Evolutionary conservation across 2,113 vertebrate species (phyloP).

Genomic region (Chrysochloris asiatica): DNA sequence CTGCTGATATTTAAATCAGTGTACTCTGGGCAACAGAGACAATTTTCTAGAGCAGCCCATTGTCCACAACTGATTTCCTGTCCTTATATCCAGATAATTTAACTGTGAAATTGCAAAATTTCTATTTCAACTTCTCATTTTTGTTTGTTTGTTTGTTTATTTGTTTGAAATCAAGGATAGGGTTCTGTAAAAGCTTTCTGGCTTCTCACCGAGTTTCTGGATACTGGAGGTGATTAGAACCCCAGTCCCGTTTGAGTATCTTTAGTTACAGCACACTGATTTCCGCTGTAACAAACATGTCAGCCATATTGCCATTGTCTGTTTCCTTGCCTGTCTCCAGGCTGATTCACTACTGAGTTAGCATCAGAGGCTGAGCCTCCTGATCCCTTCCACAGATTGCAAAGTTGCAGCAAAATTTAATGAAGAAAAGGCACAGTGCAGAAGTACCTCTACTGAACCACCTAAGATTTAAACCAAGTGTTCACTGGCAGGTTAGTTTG

Average conservation of each 20-base stretch:
- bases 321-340: background rate
- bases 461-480: background rate
- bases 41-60: background rate
- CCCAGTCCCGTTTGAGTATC: background rate
- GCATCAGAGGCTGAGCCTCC: background rate
- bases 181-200: background rate
- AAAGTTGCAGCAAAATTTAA: background rate
- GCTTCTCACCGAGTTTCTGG: background rate
- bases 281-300: background rate
- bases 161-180: constrained; percentile 3
- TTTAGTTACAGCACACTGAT: background rate
- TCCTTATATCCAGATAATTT: too few relatives aligned
- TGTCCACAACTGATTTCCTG: too few relatives aligned
- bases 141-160: background rate
- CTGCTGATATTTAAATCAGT: background rate
- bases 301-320: background rate
- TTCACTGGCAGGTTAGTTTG: background rate
- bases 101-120: constrained; percentile 7
- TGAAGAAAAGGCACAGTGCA: background rate
- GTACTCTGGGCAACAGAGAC: background rate
- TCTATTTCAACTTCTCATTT: constrained; percentile 5
- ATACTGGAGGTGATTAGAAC: background rate
- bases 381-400: background rate
- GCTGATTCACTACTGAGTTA: background rate
- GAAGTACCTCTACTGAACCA: background rate